phyloP scores from a whole-genome alignment of 2,113 vertebrate genomes.

The Labeo rohita region DNA sequence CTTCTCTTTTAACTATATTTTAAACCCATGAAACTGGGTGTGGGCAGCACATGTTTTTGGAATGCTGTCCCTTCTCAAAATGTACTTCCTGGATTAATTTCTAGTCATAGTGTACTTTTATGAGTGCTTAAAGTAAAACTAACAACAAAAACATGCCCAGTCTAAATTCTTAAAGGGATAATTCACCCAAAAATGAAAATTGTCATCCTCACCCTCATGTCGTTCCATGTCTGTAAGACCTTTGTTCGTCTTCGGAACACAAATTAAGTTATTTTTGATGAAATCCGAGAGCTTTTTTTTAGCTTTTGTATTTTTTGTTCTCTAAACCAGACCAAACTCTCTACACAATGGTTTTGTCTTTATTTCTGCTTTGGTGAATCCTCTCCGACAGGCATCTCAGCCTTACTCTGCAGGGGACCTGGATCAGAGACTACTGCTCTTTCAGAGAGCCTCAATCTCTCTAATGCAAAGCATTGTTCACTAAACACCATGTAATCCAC shows the following conservation, averaged over 20 bases:
- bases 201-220: no score
- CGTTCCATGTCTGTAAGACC: no score
- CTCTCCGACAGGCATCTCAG: conserved; percentile 44
- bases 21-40: no score
- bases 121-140: not conserved
- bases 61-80: not conserved
- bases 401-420: conserved; percentile 25
- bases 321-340: conserved; percentile 5
- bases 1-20: no score
- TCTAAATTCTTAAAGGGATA: not conserved
- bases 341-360: conserved; percentile 6
- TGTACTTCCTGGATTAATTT: not conserved
- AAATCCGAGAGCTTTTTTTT: no score
- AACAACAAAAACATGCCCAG: not conserved
- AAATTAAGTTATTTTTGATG: no score
- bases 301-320: not conserved
- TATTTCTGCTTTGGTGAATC: conserved; percentile 40
- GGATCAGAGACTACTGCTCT: conserved; percentile 52
- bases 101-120: no score
- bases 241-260: no score
- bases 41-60: no score
- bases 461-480: not conserved
- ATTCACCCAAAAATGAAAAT: no score
- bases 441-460: not conserved
- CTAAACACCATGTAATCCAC: not conserved